Evolutionary conservation across 2,888 invertebrate species (phyloP), one percentile per base, ranked within the genome.

Genomic region (Ichneumon xanthorius): DNA sequence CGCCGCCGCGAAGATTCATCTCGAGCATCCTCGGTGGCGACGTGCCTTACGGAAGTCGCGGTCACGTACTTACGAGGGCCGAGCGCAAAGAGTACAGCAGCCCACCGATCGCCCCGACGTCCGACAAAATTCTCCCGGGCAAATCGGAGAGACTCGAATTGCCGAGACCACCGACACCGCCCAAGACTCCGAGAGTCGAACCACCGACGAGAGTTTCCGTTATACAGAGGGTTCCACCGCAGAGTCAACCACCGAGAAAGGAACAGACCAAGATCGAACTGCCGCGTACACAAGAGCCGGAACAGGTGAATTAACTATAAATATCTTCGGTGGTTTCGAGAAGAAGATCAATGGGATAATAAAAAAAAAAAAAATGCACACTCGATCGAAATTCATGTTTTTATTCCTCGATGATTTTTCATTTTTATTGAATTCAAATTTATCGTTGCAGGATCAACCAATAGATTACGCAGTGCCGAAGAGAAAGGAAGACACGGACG

Each of bases 381-480:
- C 4, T 45, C 9, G 4, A 68, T 22, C 9, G 40, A 40, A 40
- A 14, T 22, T 16, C 9, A 11, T 40, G 7, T 7, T 73, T 26
- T 55, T 16, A 33, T 37, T 26, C 4, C 5, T 73, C 19, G 19
- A 63, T 11, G 11, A 19, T 65, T 65, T 14, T 33, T 11, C 50
- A 11, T 26, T 53, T 48, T 45, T 48, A 75, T 22, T 45, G 50
- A 5, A 30, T 55, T 48, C 1, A 26, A 33, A 58, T 76, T 45
- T 26, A 30, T 71, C 16, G 16, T 14, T 88, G 4, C 97, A 97
- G 94, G 98, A 98, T 85, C 98, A 98, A 90, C 98, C 98, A 0
- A 98, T 98, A 85, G 98, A 98, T 92, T 98, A 98, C 93, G 98
- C 96, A 91, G 97, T 98, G 88, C 98, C 98, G 33, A 97, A 97